These are phyloP conservation scores for Tridacna crocea DNA, from an alignment of 2,888 invertebrate species.

Conservation along the genomic window DNA sequence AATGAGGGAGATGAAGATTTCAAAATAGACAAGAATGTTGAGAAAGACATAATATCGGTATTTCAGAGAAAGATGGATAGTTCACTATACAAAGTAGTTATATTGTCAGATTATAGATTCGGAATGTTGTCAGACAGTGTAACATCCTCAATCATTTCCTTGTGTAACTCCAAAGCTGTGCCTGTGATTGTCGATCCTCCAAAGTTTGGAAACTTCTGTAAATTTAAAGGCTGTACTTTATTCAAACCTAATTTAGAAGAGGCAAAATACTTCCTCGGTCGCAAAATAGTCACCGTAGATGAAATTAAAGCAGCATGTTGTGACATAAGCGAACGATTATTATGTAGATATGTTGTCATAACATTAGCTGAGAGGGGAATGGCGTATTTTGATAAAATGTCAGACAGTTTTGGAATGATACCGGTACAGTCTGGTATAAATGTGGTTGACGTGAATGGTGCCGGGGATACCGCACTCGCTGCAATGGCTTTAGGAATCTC, in stretches of 20 bases:
- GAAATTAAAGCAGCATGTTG: slow-evolving; percentile 16
- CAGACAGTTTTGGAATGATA: not conserved
- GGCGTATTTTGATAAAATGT: slow-evolving; percentile 5
- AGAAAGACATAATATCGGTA: not conserved
- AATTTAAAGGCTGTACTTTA: slow-evolving; percentile 30
- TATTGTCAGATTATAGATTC: slow-evolving; percentile 37
- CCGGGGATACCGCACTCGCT: slow-evolving; percentile 32
- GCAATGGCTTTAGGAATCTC: slow-evolving; percentile 35
- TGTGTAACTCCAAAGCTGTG: not conserved
- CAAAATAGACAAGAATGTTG: not conserved
- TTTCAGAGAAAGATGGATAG: not conserved
- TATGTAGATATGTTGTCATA: not conserved
- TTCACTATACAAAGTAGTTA: not conserved
- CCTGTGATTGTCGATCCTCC: slow-evolving; percentile 44
- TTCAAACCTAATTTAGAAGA: slow-evolving; percentile 40
- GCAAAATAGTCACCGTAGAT: not conserved
- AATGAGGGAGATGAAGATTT: slow-evolving; percentile 17
- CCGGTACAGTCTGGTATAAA: not conserved
- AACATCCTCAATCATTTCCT: slow-evolving; percentile 5
- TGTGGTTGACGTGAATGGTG: slow-evolving; percentile 29
- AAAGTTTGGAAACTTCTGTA: slow-evolving; percentile 33
- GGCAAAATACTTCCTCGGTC: slow-evolving; percentile 9
- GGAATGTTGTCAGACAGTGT: slow-evolving; percentile 26
- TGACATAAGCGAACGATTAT: slow-evolving; percentile 10
- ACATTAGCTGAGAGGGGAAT: slow-evolving; percentile 35